Conservation (phyloP, 2,888 invertebrate species). For the Agelastica alni region DNA sequence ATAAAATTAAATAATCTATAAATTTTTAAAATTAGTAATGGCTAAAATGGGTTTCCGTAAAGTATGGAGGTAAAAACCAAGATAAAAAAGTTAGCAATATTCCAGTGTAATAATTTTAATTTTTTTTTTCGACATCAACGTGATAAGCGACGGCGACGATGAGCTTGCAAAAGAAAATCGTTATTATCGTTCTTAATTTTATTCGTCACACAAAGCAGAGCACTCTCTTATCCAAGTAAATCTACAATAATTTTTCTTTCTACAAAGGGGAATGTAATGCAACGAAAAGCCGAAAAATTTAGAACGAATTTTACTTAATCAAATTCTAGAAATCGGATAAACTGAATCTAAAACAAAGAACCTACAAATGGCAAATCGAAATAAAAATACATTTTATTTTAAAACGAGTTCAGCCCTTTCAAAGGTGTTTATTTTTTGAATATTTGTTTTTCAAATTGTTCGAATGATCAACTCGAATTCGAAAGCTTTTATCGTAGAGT, state of each 20-base stretch:
- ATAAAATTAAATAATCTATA: no score
- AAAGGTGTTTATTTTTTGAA: background rate
- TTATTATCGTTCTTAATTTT: background rate
- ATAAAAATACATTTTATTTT: no score
- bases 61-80: no score
- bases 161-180: background rate
- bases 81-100: no score
- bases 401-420: no score
- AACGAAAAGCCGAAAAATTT: conserved; percentile 2
- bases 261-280: background rate
- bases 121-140: background rate
- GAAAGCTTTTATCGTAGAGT: no score
- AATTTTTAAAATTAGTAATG: no score
- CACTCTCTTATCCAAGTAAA: conserved; percentile 3
- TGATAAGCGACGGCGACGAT: background rate
- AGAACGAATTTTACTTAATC: conserved; percentile 8
- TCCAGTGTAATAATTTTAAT: background rate
- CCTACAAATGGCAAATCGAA: no score
- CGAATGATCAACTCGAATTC: background rate
- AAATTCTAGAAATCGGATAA: conserved; percentile 3
- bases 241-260: conserved; percentile 1
- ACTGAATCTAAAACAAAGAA: no score
- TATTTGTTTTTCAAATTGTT: background rate
- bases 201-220: conserved; percentile 1
- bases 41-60: no score